Conservation (phyloP, 2,113 vertebrate genomes). For the Bettongia penicillata region DNA sequence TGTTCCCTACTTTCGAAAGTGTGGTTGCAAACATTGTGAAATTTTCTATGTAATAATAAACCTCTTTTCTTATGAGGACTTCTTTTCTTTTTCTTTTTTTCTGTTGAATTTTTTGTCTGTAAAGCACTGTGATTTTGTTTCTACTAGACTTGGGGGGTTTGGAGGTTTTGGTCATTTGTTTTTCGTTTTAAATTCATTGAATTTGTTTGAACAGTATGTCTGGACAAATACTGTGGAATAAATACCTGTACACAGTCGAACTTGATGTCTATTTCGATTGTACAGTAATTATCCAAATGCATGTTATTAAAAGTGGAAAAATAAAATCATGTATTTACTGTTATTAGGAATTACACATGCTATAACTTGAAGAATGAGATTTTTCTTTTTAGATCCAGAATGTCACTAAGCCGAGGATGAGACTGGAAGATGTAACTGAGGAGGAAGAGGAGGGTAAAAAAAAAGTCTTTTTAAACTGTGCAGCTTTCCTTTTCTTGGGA, state of each 20-base stretch:
- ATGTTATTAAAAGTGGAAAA: constrained; percentile 85
- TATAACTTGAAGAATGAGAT: constrained; percentile 81
- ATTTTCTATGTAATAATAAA: constrained; percentile 85
- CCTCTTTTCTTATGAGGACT: constrained; percentile 81
- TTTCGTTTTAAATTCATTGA: constrained; percentile 75
- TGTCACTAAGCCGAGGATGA: constrained; percentile 73
- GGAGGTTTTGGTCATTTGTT: constrained; percentile 29
- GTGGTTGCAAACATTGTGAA: constrained; percentile 86
- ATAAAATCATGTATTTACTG: constrained; percentile 86
- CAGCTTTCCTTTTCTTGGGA: constrained; percentile 77
- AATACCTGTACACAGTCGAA: constrained; percentile 83
- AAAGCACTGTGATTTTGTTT: constrained; percentile 83
- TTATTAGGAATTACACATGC: constrained; percentile 84
- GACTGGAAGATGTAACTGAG: constrained; percentile 76
- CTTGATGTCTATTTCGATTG: constrained; percentile 86
- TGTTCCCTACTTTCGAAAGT: constrained; percentile 87
- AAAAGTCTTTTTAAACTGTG: constrained; percentile 79
- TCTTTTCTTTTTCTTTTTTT: constrained; percentile 74
- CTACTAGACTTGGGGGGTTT: constrained; percentile 53
- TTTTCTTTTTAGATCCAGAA: constrained; percentile 73
- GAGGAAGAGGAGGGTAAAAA: constrained; percentile 54
- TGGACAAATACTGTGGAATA: constrained; percentile 81
- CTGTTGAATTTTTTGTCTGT: constrained; percentile 78
- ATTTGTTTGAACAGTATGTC: constrained; percentile 84
- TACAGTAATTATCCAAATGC: constrained; percentile 86